Evolutionary conservation across 2,113 vertebrate genomes (phyloP).

Genomic region (Chrysochloris asiatica): DNA sequence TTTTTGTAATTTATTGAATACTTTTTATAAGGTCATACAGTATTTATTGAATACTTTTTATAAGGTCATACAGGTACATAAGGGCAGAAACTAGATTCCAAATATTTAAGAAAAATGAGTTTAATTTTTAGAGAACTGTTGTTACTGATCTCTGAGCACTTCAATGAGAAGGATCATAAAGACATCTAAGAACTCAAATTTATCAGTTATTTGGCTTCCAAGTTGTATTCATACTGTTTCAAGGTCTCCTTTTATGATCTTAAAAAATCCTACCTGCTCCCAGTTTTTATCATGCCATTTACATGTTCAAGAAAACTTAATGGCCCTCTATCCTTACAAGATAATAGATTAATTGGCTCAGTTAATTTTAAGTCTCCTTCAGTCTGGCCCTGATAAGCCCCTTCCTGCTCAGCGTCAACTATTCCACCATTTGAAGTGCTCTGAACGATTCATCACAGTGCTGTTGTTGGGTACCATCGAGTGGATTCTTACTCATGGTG

Average conservation of each 20-base stretch:
- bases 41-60: conserved; percentile 8
- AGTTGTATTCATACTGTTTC: neutral
- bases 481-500: no score
- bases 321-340: neutral
- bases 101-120: neutral
- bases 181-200: conserved; percentile 1
- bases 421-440: neutral
- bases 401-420: neutral
- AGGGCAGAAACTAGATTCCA: neutral
- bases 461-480: no score
- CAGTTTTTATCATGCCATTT: conserved; percentile 8
- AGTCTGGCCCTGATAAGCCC: neutral
- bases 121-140: conserved; percentile 27
- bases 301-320: conserved; percentile 15
- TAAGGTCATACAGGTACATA: conserved; percentile 1
- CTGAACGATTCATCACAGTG: no score
- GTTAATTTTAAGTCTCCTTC: neutral
- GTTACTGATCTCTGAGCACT: neutral
- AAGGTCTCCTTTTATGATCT: conserved; percentile 45
- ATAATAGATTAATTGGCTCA: conserved; percentile 15
- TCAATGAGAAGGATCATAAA: neutral
- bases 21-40: conserved; percentile 12
- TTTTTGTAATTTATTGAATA: no score
- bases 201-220: neutral
- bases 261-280: neutral